A percentile compares a stretch with the other conserved stretches of the same genome.
Evolutionary conservation across 1,140 invertebrate species (phyloP).

Genomic region (Trachymyrmex cornetzi): DNA sequence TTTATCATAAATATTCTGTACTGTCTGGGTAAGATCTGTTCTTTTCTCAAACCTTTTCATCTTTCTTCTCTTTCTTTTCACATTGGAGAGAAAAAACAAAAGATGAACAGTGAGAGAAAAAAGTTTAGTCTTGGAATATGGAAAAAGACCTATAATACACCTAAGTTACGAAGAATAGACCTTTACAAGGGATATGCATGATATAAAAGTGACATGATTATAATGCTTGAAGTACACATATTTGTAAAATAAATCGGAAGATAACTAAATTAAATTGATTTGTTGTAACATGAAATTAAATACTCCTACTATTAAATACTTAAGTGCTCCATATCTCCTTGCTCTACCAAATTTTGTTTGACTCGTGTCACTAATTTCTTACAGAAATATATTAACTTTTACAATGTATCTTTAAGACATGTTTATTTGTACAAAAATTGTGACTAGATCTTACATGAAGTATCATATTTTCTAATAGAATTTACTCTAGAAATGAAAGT

Average conservation of each 20-base stretch:
- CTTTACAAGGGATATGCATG: neutral
- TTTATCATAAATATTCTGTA: too few species aligned
- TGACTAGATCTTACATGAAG: constrained; percentile 74
- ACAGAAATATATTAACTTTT: constrained; percentile 18
- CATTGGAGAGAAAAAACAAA: too few species aligned
- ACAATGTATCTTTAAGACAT: constrained; percentile 61
- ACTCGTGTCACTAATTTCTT: constrained; percentile 17
- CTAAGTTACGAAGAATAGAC: neutral
- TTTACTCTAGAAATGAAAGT: constrained; percentile 54
- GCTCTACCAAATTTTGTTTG: neutral
- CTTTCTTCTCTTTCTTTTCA: too few species aligned
- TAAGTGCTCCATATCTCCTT: neutral
- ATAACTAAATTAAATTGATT: neutral
- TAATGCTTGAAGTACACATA: neutral
- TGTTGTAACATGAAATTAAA: neutral
- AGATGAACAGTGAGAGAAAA: too few species aligned
- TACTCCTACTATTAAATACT: too few species aligned
- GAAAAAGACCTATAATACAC: neutral
- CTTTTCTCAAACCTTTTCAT: too few species aligned
- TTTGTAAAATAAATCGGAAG: neutral
- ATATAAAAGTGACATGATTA: neutral
- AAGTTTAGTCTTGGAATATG: too few species aligned
- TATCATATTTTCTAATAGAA: constrained; percentile 57
- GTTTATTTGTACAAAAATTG: constrained; percentile 70
- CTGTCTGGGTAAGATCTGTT: too few species aligned